Base-by-base conservation (phyloP, 1,140 invertebrate genomes). In the Heliothis virescens region DNA sequence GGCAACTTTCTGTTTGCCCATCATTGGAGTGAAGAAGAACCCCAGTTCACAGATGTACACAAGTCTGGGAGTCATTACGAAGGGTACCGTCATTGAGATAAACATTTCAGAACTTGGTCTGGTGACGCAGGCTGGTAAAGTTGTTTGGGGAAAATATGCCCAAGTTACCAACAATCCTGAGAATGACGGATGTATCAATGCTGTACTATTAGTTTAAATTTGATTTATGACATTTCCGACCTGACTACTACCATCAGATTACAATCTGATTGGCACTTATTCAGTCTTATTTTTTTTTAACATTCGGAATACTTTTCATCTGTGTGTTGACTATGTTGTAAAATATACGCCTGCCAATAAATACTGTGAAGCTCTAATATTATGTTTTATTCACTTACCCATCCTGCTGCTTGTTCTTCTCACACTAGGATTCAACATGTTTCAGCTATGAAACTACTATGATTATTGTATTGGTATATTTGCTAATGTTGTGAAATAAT, bases 61-160 rank as follows among this genome's bases (percentile, higher is more conserved):
- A 41, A 98, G 97, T 79, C 95, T 99, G 59, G 99, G 99, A 26
- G 99, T 99, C 1, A 99, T 99, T 48, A 99, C 99, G 0, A 99
- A 99, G 95, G 99, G 98, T 88, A 99, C 99, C 3, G 97, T 99
- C 0, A 98, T 99, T 81, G 99, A 99, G 96, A 98, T 99, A 0
- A 99, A 99, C 93, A 99, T 99, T 84, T 99, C 98, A 67, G 99
- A 99, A 95, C 95, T 99, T 62, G 99, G 99, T 95, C 95, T 99
- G 60, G 99, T 99, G 0, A 99, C 99, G 11, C 99, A 99, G 94
- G 98, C 98, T 50, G 99, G 99, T 77, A 99, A 99, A 97, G 99
- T 99, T 80, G 98, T 99, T 1, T 99, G 99, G 99, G 99, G 99
- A 83, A 99, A 99, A 96, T 99, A 99, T 95, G 99, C 99, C 0